Percentiles rank a stretch among this genome's conserved stretches.
These are phyloP conservation scores for Copidosoma aretas DNA, from an alignment of 2,888 invertebrate genomes.

Conservation along the genomic window DNA sequence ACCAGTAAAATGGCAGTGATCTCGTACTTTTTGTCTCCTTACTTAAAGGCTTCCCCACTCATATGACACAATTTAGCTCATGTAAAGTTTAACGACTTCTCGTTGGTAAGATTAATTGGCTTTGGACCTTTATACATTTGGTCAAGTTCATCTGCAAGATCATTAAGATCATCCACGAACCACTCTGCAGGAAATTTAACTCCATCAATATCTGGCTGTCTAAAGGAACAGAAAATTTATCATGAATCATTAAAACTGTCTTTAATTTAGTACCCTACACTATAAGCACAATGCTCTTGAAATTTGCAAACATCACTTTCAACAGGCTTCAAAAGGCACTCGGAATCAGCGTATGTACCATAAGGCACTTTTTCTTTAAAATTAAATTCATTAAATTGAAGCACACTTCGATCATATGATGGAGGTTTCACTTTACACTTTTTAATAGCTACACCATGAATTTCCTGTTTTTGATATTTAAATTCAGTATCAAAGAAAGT, in stretches of 20 bases:
- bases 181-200: too few relatives aligned
- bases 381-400: neutral
- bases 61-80: neutral
- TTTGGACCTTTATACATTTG: neutral
- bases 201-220: too few relatives aligned
- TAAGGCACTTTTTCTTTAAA: neutral
- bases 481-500: neutral
- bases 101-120: neutral
- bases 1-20: too few relatives aligned
- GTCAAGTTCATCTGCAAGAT: neutral
- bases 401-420: neutral
- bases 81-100: neutral
- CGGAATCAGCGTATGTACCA: neutral
- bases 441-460: neutral
- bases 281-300: constrained; percentile 1
- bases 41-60: neutral
- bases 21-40: too few relatives aligned
- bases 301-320: neutral
- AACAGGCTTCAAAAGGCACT: neutral
- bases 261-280: neutral
- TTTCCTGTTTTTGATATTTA: neutral
- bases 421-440: neutral
- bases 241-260: too few relatives aligned
- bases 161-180: too few relatives aligned
- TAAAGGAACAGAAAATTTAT: too few relatives aligned